Evolutionary conservation across 2,888 invertebrate species (phyloP).

Genomic region (Cheilosia vernalis): DNA sequence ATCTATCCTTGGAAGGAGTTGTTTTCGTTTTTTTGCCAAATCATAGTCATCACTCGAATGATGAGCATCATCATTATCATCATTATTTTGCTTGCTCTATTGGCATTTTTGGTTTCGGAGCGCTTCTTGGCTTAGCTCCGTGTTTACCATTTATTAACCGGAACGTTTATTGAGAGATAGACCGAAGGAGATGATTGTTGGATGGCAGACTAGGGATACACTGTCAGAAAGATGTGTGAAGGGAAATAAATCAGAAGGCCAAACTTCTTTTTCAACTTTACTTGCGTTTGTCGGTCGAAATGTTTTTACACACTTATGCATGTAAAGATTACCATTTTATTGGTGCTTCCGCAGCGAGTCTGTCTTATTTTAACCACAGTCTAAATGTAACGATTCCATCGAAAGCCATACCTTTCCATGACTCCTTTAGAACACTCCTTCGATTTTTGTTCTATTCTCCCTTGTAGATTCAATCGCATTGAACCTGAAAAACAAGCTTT

Average conservation of each 20-base stretch:
- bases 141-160: constrained; percentile 64
- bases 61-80: constrained; percentile 68
- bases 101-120: constrained; percentile 34
- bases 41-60: constrained; percentile 63
- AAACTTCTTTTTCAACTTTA: too few relatives aligned
- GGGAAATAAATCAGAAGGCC: not conserved
- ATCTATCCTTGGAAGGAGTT: constrained; percentile 47
- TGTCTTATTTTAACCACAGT: too few relatives aligned
- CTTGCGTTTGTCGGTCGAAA: too few relatives aligned
- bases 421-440: too few relatives aligned
- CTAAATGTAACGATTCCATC: too few relatives aligned
- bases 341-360: too few relatives aligned
- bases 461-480: too few relatives aligned
- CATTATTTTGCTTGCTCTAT: constrained; percentile 59
- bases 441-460: too few relatives aligned
- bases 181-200: not conserved
- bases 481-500: too few relatives aligned
- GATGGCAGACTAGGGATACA: not conserved
- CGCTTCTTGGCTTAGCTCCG: constrained; percentile 51
- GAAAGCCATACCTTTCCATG: too few relatives aligned
- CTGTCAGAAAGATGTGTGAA: not conserved
- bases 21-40: constrained; percentile 48
- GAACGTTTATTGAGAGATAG: not conserved
- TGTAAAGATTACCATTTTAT: too few relatives aligned
- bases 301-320: not conserved